Percentiles rank a stretch among this genome's conserved stretches.
Evolutionary conservation across 2,888 invertebrate genomes (phyloP).

Genomic region (Morpho helenor): DNA sequence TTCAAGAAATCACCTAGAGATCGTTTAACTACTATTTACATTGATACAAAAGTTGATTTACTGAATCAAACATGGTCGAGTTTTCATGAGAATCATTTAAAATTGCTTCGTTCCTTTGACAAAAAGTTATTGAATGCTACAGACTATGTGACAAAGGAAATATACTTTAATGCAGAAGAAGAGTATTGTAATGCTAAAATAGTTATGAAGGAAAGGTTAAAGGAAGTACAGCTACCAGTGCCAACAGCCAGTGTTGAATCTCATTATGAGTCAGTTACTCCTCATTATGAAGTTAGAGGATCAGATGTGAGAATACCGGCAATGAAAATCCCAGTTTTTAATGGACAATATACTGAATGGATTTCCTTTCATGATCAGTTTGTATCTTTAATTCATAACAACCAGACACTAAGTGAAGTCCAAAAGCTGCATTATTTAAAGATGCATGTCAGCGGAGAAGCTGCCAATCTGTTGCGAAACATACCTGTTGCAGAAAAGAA

Average conservation of each 20-base stretch:
- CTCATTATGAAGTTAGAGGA: neutral
- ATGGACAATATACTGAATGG: neutral
- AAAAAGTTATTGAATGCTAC: neutral
- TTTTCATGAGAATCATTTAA: neutral
- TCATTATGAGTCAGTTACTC: neutral
- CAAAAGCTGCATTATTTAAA: too few species aligned
- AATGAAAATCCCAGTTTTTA: neutral
- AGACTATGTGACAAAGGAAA: neutral
- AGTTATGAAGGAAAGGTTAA: neutral
- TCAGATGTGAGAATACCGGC: neutral
- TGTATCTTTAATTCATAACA: neutral
- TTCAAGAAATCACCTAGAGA: neutral
- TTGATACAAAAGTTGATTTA: neutral
- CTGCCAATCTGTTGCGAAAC: too few species aligned
- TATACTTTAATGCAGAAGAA: neutral
- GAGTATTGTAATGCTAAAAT: neutral
- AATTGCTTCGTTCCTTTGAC: neutral
- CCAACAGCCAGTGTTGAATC: neutral
- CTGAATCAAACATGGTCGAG: neutral
- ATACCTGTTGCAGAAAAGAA: too few species aligned
- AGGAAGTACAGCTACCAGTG: neutral
- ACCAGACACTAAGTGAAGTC: conserved; percentile 41
- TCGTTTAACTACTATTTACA: neutral
- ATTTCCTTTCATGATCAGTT: neutral
- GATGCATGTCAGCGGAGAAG: too few species aligned